phyloP scores from a whole-genome alignment of 2,113 vertebrate species.

The Myocastor coypus region DNA sequence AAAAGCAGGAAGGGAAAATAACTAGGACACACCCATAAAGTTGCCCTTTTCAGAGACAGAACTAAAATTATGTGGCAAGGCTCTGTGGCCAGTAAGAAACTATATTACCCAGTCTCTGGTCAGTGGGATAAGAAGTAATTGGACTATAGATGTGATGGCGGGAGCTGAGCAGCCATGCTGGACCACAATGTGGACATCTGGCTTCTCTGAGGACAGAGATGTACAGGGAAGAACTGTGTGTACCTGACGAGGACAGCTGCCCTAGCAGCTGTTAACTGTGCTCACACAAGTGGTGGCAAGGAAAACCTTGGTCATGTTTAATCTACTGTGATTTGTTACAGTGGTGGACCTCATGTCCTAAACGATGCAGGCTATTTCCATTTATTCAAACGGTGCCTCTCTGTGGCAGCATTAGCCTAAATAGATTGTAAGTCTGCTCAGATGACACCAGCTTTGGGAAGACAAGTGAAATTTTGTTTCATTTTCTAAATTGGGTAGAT shows the following conservation, averaged over 20 bases:
- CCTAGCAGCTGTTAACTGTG: background rate
- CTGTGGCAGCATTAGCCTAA: background rate
- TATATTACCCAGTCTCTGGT: background rate
- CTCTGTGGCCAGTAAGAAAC: background rate
- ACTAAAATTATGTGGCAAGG: background rate
- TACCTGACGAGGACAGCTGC: background rate
- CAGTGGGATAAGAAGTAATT: background rate
- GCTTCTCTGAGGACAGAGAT: background rate
- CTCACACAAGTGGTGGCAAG: background rate
- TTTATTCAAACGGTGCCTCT: background rate
- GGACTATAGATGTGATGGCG: background rate
- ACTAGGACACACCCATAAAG: background rate
- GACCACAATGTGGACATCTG: background rate
- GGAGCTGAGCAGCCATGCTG: background rate
- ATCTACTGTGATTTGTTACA: background rate
- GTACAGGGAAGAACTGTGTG: background rate
- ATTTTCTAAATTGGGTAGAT: background rate
- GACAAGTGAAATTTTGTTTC: constrained; percentile 23
- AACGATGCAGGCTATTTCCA: background rate
- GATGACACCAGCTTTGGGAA: background rate
- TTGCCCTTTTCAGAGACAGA: background rate
- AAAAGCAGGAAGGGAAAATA: background rate
- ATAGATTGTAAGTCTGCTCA: background rate
- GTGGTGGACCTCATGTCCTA: background rate
- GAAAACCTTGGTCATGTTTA: background rate